A percentile compares a stretch with the other conserved stretches of the same genome.
Conservation (phyloP, 2,888 invertebrate genomes). For the Herminia tarsipennalis region DNA sequence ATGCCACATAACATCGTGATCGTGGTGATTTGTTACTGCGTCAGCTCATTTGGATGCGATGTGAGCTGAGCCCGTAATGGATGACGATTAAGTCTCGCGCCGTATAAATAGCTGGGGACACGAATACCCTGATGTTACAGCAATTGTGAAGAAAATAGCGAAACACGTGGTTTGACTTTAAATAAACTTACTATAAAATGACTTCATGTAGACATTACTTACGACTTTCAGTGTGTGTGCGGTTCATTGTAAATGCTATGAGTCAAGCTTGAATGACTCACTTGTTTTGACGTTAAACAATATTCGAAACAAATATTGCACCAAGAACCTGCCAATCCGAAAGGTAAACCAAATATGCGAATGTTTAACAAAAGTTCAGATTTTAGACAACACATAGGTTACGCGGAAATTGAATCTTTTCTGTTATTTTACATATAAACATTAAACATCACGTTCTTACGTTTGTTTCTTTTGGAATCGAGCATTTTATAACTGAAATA, state of each 20-base stretch:
- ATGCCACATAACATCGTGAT: conserved; percentile 26
- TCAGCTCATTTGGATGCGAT: conserved; percentile 59
- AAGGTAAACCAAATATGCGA: no score
- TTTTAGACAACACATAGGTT: no score
- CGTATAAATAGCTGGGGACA: conserved; percentile 59
- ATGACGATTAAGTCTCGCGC: conserved; percentile 55
- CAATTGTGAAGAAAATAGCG: conserved; percentile 56
- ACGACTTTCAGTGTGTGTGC: conserved; percentile 1
- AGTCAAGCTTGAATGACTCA: conserved; percentile 30
- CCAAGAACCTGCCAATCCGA: no score
- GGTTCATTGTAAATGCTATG: conserved; percentile 18
- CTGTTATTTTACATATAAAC: no score
- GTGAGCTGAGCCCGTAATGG: conserved; percentile 55
- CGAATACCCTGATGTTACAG: conserved; percentile 50
- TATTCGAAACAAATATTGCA: not conserved
- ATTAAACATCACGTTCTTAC: no score
- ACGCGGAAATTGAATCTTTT: no score
- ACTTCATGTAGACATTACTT: conserved; percentile 7
- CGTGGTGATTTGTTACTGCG: conserved; percentile 45
- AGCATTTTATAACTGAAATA: not conserved
- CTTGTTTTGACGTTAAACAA: conserved; percentile 18
- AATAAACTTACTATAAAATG: conserved; percentile 32
- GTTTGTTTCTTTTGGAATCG: no score
- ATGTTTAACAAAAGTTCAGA: not conserved
- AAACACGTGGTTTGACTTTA: conserved; percentile 46